Conservation (phyloP, 2,888 invertebrate species). For the Nezara viridula region DNA sequence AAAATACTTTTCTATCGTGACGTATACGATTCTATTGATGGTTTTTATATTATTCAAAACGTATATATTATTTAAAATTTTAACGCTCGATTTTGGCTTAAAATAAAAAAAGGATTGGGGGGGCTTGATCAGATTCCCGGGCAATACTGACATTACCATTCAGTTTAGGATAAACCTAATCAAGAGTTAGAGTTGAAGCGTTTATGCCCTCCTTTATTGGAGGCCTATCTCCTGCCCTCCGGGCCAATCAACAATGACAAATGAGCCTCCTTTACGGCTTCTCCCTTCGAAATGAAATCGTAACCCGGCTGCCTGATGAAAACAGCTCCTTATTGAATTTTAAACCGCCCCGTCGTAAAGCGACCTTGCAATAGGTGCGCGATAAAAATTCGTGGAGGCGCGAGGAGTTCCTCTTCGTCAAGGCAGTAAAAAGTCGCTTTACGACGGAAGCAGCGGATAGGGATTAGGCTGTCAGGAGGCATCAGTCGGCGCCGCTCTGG, state of each 20-base stretch:
- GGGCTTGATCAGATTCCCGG: not conserved
- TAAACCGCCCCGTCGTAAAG: constrained; percentile 46
- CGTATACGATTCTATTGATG: too few species aligned
- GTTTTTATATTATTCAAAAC: too few species aligned
- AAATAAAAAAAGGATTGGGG: not conserved
- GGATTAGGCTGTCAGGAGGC: constrained; percentile 46
- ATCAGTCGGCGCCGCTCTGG: constrained; percentile 24
- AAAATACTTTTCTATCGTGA: too few species aligned
- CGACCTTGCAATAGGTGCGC: constrained; percentile 30
- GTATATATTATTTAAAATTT: not conserved
- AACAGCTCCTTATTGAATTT: constrained; percentile 60
- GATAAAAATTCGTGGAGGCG: constrained; percentile 16
- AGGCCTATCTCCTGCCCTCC: not conserved
- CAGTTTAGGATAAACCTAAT: not conserved
- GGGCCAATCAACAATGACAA: constrained; percentile 42
- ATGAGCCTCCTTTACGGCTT: constrained; percentile 17
- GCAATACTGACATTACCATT: not conserved
- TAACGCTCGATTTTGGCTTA: not conserved
- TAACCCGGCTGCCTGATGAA: constrained; percentile 53
- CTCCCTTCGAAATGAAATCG: constrained; percentile 37
- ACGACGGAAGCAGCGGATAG: constrained; percentile 35
- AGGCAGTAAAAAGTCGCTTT: constrained; percentile 47
- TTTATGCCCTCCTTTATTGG: constrained; percentile 40
- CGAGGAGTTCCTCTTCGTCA: not conserved
- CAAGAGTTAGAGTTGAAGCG: not conserved